A percentile compares a stretch with the other conserved stretches of the same genome.
Evolutionary conservation across 2,113 vertebrate species (phyloP).

Genomic region (Antechinus flavipes): DNA sequence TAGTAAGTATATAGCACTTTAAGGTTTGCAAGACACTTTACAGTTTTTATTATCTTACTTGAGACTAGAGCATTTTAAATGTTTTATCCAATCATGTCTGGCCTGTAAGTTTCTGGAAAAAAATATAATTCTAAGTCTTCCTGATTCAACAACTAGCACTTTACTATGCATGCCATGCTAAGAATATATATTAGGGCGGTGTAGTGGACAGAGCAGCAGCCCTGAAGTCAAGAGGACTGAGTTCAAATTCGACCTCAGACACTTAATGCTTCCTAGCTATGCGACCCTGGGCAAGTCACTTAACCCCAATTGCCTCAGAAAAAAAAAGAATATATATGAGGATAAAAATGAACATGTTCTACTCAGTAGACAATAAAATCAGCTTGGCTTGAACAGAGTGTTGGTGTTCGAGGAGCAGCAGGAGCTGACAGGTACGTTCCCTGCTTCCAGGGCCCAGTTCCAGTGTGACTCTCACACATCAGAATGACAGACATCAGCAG

Average conservation of each 20-base stretch:
- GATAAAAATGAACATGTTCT: not conserved
- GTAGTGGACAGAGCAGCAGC: no score
- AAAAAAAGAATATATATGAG: not conserved
- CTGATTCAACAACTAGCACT: not conserved
- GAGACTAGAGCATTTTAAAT: not conserved
- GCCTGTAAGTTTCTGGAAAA: not conserved
- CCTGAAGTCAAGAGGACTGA: no score
- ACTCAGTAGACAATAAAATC: not conserved
- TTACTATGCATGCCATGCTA: not conserved
- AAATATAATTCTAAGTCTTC: not conserved
- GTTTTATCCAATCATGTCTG: not conserved
- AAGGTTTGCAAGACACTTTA: not conserved
- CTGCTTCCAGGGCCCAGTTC: not conserved
- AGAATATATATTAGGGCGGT: not conserved
- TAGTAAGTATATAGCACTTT: not conserved
- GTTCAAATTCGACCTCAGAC: no score
- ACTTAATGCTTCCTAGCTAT: no score
- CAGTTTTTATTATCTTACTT: not conserved
- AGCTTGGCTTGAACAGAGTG: not conserved
- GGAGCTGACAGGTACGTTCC: not conserved
- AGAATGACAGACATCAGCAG: not conserved
- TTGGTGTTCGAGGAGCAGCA: not conserved
- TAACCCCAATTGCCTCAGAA: no score
- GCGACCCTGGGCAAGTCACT: no score
- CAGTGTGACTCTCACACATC: not conserved